Base-by-base conservation (phyloP, 2,888 invertebrate species). In the Nyleta sp. region DNA sequence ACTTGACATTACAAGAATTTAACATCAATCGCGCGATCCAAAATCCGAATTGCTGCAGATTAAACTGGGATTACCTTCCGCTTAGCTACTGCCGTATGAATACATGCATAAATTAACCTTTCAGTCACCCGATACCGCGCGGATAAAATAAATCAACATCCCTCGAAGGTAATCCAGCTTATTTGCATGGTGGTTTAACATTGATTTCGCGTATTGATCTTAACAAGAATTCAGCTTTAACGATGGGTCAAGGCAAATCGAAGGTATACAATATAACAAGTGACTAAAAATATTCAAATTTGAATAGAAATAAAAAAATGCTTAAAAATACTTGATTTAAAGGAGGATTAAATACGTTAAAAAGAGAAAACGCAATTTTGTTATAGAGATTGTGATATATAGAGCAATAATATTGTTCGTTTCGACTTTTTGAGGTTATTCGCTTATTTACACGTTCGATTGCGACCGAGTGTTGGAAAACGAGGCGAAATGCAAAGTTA, bases 101-200 rank as follows among this genome's bases (percentile, higher is more conserved):
- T 72, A 57, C 64, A 72, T 64, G 55, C 72, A 73, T 73, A 65
- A 65, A 65, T 73, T 65, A 65, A 73, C 40, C 65, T 65, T 73
- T 73, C 73, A 73, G 65, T 65, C 73, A 65, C 42, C 44, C 65
- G 42, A 73, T 73, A 65, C 38, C 55, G 31, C 17, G 18, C 6
- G 42, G 24, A 57, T 57, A 38, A 50, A 64, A 57, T 72, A 60
- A 48, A 72, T 64, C 48, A 57, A 62, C 62, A 55, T 50, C 57
- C 28, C 55, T 20, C 31, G 31, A 40, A 40, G 17, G 11, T 72
- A 62, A 55, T 44, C 62, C 53, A 28, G 7, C 72, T 53, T 60
- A 60, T 44, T 71, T 71, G 40, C 24, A 38, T 35, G 35, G 7
- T 20, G 35, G 44, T 24, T 40, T 40, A 28, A 50, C 22, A 60